phyloP scores from a whole-genome alignment of 92 coral and sea anemone genomes.

The Siderastrea siderea region DNA sequence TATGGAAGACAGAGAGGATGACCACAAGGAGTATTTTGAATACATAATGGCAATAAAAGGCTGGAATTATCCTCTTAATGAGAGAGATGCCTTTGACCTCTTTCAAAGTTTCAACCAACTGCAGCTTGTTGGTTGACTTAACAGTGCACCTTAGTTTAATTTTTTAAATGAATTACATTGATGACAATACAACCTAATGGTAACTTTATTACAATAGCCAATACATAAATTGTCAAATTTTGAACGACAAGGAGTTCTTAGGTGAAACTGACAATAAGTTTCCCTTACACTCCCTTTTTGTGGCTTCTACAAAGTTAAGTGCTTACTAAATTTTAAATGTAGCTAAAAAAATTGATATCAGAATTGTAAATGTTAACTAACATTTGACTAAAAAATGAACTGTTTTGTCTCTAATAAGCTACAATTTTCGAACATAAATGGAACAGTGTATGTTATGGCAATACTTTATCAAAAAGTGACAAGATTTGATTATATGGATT shows the following conservation, averaged over 20 bases:
- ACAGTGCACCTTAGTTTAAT: slow-evolving; percentile 3
- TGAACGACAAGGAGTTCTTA: slow-evolving; percentile 9
- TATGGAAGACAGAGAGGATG: slow-evolving; percentile 70
- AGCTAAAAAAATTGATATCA: neutral
- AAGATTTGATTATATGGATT: slow-evolving; percentile 25
- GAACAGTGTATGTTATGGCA: neutral
- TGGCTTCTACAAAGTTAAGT: neutral
- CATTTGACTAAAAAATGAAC: slow-evolving; percentile 15
- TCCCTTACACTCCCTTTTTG: neutral
- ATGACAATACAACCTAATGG: slow-evolving; percentile 9
- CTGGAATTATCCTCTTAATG: slow-evolving; percentile 73
- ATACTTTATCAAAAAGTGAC: slow-evolving; percentile 9
- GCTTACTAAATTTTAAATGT: slow-evolving; percentile 5
- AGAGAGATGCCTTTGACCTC: slow-evolving; percentile 71
- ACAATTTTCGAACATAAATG: slow-evolving; percentile 22
- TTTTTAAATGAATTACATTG: neutral
- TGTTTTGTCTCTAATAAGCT: neutral
- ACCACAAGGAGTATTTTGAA: slow-evolving; percentile 77
- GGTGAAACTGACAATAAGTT: neutral
- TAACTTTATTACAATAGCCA: slow-evolving; percentile 16
- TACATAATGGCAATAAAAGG: slow-evolving; percentile 64
- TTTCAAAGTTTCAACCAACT: slow-evolving; percentile 72
- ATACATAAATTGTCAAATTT: slow-evolving; percentile 16
- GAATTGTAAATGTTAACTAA: neutral
- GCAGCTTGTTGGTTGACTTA: slow-evolving; percentile 57